phyloP scores from a whole-genome alignment of 1,140 invertebrate species.

The Drosophila pandora region DNA sequence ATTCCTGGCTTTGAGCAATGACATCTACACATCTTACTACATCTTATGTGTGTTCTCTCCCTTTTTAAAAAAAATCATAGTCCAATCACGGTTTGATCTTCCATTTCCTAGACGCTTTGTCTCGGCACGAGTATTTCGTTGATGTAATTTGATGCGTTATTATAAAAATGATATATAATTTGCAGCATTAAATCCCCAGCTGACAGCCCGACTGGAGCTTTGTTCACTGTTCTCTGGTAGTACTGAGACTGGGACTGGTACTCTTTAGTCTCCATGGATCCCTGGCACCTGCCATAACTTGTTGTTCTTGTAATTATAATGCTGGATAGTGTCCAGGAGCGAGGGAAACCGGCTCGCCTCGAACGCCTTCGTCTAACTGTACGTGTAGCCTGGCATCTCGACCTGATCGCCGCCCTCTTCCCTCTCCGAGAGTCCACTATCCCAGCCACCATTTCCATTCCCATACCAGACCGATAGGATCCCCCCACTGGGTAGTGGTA shows the following conservation, averaged over 20 bases:
- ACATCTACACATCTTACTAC: constrained; percentile 7
- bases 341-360: constrained; percentile 54
- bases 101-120: constrained; percentile 34
- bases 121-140: constrained; percentile 28
- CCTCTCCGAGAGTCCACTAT: not conserved
- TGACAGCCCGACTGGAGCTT: constrained; percentile 35
- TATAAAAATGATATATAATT: constrained; percentile 81
- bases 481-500: constrained; percentile 12
- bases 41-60: not conserved
- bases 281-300: constrained; percentile 68
- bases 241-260: not conserved
- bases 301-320: constrained; percentile 71
- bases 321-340: constrained; percentile 40
- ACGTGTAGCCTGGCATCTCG: constrained; percentile 30
- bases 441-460: constrained; percentile 10
- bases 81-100: constrained; percentile 38
- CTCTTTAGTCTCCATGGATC: constrained; percentile 11
- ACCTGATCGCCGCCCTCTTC: not conserved
- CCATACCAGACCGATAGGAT: constrained; percentile 20
- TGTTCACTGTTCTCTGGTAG: constrained; percentile 44
- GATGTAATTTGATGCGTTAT: constrained; percentile 75
- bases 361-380: constrained; percentile 52
- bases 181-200: constrained; percentile 53
- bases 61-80: constrained; percentile 7
- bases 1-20: constrained; percentile 32